phyloP scores from a whole-genome alignment of 2,888 invertebrate genomes.

The Orthonychiurus folsomi region DNA sequence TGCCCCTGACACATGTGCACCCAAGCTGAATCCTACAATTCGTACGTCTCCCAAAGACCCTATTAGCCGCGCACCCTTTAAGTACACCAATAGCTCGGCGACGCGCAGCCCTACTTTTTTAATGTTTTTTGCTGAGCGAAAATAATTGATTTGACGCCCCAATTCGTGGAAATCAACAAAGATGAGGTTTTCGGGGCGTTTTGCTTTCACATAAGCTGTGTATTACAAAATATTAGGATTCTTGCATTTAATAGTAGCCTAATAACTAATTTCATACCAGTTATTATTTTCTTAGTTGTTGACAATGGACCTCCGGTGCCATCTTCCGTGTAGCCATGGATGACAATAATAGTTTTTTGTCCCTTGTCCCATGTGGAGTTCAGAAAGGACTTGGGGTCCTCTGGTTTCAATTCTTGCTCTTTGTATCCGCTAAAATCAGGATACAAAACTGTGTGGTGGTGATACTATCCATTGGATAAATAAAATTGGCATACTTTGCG shows the following conservation, averaged over 20 bases:
- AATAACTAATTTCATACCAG: constrained; percentile 7
- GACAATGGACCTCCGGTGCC: constrained; percentile 12
- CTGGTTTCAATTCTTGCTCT: constrained; percentile 8
- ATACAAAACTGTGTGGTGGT: background rate
- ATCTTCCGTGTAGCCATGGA: constrained; percentile 18
- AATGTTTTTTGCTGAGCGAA: constrained; percentile 2
- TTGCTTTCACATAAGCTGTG: constrained; percentile 5
- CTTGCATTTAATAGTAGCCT: too few relatives aligned
- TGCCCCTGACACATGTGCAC: constrained; percentile 6
- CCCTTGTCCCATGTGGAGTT: constrained; percentile 13
- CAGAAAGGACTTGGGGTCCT: background rate
- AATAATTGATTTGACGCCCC: constrained; percentile 11
- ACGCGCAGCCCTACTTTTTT: constrained; percentile 6
- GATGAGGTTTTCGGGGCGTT: constrained; percentile 12
- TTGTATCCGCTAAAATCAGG: constrained; percentile 2
- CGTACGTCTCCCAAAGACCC: constrained; percentile 8
- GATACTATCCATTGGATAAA: background rate
- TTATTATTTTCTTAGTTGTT: constrained; percentile 13
- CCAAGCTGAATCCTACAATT: constrained; percentile 11
- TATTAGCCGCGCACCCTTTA: background rate
- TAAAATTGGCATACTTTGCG: background rate
- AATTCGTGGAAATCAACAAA: constrained; percentile 13
- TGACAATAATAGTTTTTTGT: constrained; percentile 12
- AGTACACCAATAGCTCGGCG: constrained; percentile 8
- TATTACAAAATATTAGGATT: too few relatives aligned